phyloP scores from a whole-genome alignment of 2,888 invertebrate genomes.

The Microplitis deprimator region DNA sequence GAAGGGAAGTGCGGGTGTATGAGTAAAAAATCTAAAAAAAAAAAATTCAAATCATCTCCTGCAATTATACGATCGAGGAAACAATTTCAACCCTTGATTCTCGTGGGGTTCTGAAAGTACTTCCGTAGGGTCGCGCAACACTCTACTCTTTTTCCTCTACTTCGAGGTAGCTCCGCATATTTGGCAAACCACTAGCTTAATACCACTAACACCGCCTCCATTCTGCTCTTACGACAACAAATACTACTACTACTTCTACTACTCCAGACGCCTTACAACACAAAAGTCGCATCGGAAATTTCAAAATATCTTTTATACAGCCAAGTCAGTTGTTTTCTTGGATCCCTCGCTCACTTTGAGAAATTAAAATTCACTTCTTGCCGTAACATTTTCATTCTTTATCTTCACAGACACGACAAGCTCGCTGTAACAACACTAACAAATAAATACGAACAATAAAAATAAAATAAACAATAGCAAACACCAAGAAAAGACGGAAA shows the following conservation, averaged over 20 bases:
- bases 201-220: not conserved
- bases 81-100: conserved; percentile 36
- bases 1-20: not conserved
- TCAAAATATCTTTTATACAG: not conserved
- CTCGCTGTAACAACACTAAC: not conserved
- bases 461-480: conserved; percentile 13
- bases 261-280: not conserved
- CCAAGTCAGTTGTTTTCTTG: conserved; percentile 11
- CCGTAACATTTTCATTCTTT: conserved; percentile 33
- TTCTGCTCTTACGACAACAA: not conserved
- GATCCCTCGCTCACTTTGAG: conserved; percentile 29
- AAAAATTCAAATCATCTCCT: conserved; percentile 32
- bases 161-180: conserved; percentile 8
- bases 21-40: not conserved
- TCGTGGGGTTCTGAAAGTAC: conserved; percentile 9
- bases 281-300: conserved; percentile 14
- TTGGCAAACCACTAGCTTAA: conserved; percentile 5
- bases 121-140: conserved; percentile 22
- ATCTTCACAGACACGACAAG: conserved; percentile 2
- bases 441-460: conserved; percentile 14
- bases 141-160: conserved; percentile 14
- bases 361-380: conserved; percentile 34
- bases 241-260: not conserved
- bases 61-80: conserved; percentile 37
- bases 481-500: conserved; percentile 13